Evolutionary conservation across 2,888 invertebrate genomes (phyloP).

Genomic region (Argyresthia goedartella): DNA sequence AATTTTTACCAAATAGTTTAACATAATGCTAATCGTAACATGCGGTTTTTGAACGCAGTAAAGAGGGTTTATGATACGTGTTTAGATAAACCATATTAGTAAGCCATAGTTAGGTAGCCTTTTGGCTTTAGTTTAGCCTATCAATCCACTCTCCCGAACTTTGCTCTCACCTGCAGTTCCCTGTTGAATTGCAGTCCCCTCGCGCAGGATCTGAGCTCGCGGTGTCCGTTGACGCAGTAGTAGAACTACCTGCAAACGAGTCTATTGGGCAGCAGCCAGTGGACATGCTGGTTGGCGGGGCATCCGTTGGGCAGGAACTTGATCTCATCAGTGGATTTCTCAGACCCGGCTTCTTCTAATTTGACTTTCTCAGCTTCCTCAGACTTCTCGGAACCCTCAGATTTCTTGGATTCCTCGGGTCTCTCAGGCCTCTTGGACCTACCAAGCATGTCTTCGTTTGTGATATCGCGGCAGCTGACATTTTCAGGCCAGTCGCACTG

Average conservation of each 20-base stretch:
- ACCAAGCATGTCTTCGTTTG: neutral
- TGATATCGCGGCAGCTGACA: constrained; percentile 73
- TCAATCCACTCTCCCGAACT: too few relatives aligned
- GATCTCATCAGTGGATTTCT: constrained; percentile 7
- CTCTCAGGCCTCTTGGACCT: neutral
- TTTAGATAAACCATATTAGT: too few relatives aligned
- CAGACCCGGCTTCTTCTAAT: too few relatives aligned
- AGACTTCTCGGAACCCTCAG: too few relatives aligned
- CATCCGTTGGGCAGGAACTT: constrained; percentile 42
- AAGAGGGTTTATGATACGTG: too few relatives aligned
- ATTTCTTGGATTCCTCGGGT: too few relatives aligned
- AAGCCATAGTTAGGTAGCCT: too few relatives aligned
- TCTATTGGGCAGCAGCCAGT: constrained; percentile 43
- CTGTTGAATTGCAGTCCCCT: constrained; percentile 35
- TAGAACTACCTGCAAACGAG: constrained; percentile 45
- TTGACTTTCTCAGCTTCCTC: neutral
- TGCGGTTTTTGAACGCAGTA: too few relatives aligned
- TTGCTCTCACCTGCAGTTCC: constrained; percentile 31
- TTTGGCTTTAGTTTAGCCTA: too few relatives aligned
- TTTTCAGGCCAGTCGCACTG: constrained; percentile 74
- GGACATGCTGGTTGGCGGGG: constrained; percentile 35
- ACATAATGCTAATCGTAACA: too few relatives aligned
- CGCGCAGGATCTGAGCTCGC: constrained; percentile 28
- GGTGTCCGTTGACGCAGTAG: constrained; percentile 43
- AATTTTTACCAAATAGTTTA: too few relatives aligned